Evolutionary conservation across 2,797 vertebrate genomes (phyloP).

Genomic region (Catharus ustulatus): DNA sequence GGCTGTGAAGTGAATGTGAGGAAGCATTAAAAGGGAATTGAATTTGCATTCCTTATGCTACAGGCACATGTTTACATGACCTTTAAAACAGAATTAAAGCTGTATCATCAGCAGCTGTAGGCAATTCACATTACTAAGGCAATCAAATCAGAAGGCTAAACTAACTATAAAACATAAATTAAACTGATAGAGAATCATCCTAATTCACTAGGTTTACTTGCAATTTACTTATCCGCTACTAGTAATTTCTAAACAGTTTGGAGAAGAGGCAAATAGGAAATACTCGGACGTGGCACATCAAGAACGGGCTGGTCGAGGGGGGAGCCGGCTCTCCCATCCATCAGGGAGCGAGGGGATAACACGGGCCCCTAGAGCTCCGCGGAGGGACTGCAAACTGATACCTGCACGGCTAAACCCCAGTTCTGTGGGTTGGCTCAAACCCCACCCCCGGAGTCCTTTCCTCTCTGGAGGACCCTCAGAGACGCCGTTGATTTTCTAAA

Average conservation of each 20-base stretch:
- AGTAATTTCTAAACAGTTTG: conserved; percentile 68
- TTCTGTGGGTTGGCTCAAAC: background rate
- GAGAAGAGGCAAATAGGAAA: conserved; percentile 22
- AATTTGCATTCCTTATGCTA: conserved; percentile 82
- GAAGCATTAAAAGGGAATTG: conserved; percentile 78
- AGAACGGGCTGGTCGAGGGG: background rate
- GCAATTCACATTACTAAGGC: conserved; percentile 83
- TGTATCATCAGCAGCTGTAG: conserved; percentile 82
- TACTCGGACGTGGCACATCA: background rate
- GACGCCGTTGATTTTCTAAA: background rate
- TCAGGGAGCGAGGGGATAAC: background rate
- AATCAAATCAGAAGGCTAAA: conserved; percentile 83
- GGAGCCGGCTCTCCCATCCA: background rate
- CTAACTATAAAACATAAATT: conserved; percentile 84
- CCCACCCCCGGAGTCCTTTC: background rate
- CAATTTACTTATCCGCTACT: conserved; percentile 74
- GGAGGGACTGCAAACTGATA: background rate
- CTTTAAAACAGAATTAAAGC: conserved; percentile 85
- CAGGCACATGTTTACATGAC: conserved; percentile 83
- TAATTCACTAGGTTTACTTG: conserved; percentile 79
- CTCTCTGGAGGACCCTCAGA: background rate
- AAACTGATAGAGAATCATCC: conserved; percentile 75
- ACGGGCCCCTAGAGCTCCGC: background rate
- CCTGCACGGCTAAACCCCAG: background rate
- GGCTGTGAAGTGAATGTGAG: conserved; percentile 70